Conservation (phyloP, 2,888 invertebrate species). For the Drosophila hamatofila region DNA sequence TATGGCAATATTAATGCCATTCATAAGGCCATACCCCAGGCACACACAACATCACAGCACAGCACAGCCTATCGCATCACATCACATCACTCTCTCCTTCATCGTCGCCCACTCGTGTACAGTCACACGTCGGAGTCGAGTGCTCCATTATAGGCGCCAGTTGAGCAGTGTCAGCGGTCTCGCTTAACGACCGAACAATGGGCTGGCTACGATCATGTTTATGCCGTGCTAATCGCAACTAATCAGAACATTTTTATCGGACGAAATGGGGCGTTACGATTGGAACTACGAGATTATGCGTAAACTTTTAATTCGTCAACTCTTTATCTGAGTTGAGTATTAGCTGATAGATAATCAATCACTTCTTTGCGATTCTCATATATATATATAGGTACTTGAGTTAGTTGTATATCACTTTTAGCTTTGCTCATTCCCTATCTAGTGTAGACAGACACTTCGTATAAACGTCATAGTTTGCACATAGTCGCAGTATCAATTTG, state of each 20-base stretch:
- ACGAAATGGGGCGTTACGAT: background rate
- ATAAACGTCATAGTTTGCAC: conserved; percentile 22
- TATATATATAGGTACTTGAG: background rate
- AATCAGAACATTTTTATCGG: background rate
- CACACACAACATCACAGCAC: too few relatives aligned
- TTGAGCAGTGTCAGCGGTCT: conserved; percentile 35
- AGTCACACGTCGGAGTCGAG: conserved; percentile 9
- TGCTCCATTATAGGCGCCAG: conserved; percentile 62
- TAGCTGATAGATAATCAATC: too few relatives aligned
- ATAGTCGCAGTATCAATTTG: conserved; percentile 6
- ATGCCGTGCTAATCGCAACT: conserved; percentile 24
- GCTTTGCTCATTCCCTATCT: background rate
- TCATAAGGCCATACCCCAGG: conserved; percentile 57
- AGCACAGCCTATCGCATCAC: background rate
- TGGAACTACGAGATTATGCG: background rate
- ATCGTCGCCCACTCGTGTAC: conserved; percentile 6
- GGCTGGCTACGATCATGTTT: conserved; percentile 23
- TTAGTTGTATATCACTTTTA: background rate
- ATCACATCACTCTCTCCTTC: background rate
- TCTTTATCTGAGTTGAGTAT: too few relatives aligned
- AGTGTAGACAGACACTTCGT: background rate
- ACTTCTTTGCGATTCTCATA: background rate
- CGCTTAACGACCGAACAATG: conserved; percentile 69
- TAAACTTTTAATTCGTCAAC: background rate
- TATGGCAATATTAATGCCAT: conserved; percentile 60